Conservation (phyloP, 2,113 vertebrate species). For the Protobothrops mucrosquamatus region DNA sequence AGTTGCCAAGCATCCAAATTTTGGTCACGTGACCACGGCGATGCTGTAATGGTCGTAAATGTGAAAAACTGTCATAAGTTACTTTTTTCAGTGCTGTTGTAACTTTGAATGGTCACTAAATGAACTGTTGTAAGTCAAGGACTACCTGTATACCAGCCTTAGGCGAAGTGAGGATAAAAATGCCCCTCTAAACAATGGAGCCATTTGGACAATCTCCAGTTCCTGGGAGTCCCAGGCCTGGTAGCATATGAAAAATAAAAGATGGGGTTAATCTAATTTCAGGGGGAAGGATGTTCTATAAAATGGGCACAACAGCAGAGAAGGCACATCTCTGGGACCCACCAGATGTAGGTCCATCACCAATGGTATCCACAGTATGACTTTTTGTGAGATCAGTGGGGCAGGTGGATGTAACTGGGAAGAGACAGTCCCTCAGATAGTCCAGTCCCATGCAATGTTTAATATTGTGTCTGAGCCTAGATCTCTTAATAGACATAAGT, state of each 20-base stretch:
- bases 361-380: background rate
- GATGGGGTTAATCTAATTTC: background rate
- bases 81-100: no score
- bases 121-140: no score
- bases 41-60: no score
- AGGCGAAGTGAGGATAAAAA: background rate
- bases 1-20: no score
- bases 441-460: background rate
- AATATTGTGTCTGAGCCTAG: background rate
- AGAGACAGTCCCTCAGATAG: background rate
- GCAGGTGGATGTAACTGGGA: background rate
- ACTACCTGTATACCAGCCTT: background rate
- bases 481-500: background rate
- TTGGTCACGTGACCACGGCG: no score
- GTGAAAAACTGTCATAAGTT: no score
- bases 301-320: background rate
- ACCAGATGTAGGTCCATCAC: background rate
- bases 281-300: background rate
- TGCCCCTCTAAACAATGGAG: background rate
- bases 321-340: background rate
- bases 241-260: background rate
- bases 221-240: background rate
- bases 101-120: no score
- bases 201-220: background rate
- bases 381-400: background rate